Evolutionary conservation across 1,140 invertebrate genomes (phyloP), one percentile per base, ranked within the genome.

Genomic region (Eumaeus atala): DNA sequence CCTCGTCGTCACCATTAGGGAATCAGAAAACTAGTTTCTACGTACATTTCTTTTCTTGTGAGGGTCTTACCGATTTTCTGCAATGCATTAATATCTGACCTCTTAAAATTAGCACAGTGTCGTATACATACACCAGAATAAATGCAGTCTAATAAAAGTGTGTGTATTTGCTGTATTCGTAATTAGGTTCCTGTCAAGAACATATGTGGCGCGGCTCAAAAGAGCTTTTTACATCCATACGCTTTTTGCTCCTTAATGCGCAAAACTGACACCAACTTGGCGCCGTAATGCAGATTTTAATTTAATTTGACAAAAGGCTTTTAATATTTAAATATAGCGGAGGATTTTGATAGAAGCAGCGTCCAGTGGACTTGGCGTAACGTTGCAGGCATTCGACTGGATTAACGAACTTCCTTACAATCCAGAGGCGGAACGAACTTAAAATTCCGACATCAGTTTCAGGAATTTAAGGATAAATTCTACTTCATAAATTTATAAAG

Each of bases 361-460:
- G 40, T 50, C 44, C 52, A 50, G 56, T 42, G 48, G 58, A 49
- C 50, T 64, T 61, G 58, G 62, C 61, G 38, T 51, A 67, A 56
- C 61, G 69, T 56, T 71, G 65, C 62, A 63, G 61, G 65, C 68
- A 72, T 73, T 73, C 63, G 59, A 67, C 59, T 65, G 77, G 79
- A 78, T 83, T 83, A 83, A 77, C 58, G 50, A 83, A 80, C 74
- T 84, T 77, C 66, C 67, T 68, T 56, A 59, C 65, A 76, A 74
- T 71, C 76, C 73, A 77, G 67, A 68, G 63, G 64, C 67, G 65
- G 73, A 66, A 67, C 66, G 58, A 78, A 82, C 75, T 82, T 84
- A 80, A 84, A 84, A 84, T 78, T 82, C 79, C 79, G 70, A 81
- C 77, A 83, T 79, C 74, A 78, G 77, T 79, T 79, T 76, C 57